Evolutionary conservation across 2,888 invertebrate species (phyloP), one percentile per base, ranked within the genome.

Genomic region (Pristionchus exspectatus): DNA sequence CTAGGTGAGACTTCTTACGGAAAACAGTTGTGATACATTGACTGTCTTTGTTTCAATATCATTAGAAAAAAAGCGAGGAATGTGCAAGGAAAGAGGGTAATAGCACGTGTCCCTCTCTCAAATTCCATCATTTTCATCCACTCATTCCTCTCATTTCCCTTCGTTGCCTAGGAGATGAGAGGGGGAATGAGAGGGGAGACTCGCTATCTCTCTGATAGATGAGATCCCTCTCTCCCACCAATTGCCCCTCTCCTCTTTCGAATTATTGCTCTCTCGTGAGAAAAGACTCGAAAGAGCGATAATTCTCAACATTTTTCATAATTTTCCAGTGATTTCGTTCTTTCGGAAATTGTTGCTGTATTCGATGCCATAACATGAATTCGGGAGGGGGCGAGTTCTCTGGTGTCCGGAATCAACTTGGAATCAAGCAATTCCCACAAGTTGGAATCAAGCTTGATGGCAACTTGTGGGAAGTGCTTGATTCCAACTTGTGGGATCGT

Each of bases 161-260:
- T 81, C 0, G 81, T 81, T 81, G 81, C 81, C 81, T 12, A 24
- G 81, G 81, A 44, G 24, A 81, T 50, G 54, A n/a, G n/a, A n/a
- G n/a, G n/a, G n/a, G n/a, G 81, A 38, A 30, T 66, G 69, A 44
- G 81, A 81, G 44, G 50, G 44, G 81, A 27, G 81, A 81, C n/a
- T 3, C 77, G 24, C 77, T 81, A 30, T 81, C 50, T 44, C 44
- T 81, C 81, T 81, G 81, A 81, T 81, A 81, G 81, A 81, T 81
- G 81, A 81, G 50, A 81, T 30, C 38, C 9, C 38, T 74, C 38
- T 38, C 74, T 38, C 74, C 69, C n/a, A 63, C 63, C 63, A 56
- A 63, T 63, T 21, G n/a, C 30, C 69, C 69, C 18, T 33, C 63
- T 69, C 12, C 69, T 69, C 38, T 74, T 21, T 21, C 24, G 16